phyloP scores from a whole-genome alignment of 2,888 invertebrate species.

The Gortyna flavago region DNA sequence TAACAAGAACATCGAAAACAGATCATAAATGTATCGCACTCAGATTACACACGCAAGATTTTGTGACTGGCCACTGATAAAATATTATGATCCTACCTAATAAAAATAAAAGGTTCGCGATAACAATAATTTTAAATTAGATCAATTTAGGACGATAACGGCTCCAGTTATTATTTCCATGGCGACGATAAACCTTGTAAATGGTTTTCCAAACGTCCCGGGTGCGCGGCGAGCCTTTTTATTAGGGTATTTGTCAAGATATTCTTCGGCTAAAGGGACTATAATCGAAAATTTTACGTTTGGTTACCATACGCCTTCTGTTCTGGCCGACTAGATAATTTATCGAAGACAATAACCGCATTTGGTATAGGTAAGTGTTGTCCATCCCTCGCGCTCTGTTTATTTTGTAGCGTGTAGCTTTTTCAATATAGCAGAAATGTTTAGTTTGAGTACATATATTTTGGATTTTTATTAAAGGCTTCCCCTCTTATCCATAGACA shows the following conservation, averaged over 20 bases:
- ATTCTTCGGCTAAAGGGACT: slow-evolving; percentile 84
- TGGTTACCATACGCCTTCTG: slow-evolving; percentile 83
- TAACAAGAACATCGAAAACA: slow-evolving; percentile 13
- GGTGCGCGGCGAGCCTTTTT: slow-evolving; percentile 86
- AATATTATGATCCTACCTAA: slow-evolving; percentile 84
- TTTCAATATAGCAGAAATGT: background rate
- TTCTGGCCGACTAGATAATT: slow-evolving; percentile 71
- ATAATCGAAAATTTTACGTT: slow-evolving; percentile 87
- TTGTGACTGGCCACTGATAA: slow-evolving; percentile 75
- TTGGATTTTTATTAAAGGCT: background rate
- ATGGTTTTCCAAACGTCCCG: slow-evolving; percentile 89
- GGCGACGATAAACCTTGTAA: slow-evolving; percentile 89
- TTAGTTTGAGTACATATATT: background rate
- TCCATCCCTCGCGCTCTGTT: slow-evolving; percentile 36
- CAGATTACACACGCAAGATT: slow-evolving; percentile 72
- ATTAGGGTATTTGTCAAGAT: slow-evolving; percentile 89
- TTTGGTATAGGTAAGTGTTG: slow-evolving; percentile 53
- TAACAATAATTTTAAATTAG: slow-evolving; percentile 90
- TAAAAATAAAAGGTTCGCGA: slow-evolving; percentile 88
- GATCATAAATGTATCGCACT: slow-evolving; percentile 44
- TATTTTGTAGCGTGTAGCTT: slow-evolving; percentile 23
- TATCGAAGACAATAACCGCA: slow-evolving; percentile 67
- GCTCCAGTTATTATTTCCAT: slow-evolving; percentile 89
- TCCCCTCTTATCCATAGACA: background rate
- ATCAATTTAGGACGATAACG: slow-evolving; percentile 89